Percentiles rank a stretch among this genome's conserved stretches.
Evolutionary conservation across 1,140 invertebrate species (phyloP).

Genomic region (Agrypnia vestita): DNA sequence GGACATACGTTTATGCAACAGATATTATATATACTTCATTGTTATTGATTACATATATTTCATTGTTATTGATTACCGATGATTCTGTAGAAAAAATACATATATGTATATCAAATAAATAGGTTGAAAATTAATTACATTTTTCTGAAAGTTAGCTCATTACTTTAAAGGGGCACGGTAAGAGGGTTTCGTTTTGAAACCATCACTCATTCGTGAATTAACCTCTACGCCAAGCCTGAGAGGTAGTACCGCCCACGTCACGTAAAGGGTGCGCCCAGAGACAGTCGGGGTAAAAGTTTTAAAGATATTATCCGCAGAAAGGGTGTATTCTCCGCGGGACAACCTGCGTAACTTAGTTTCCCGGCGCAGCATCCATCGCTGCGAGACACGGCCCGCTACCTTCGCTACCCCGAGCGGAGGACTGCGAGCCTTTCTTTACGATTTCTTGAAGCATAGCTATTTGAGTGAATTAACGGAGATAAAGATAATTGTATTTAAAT

Average conservation of each 20-base stretch:
- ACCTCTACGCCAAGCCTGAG: slow-evolving; percentile 9
- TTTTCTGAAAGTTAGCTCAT: too few species aligned
- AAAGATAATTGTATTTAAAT: slow-evolving; percentile 26
- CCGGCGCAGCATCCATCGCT: slow-evolving; percentile 1
- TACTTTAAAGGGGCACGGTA: background rate
- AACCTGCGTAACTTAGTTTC: slow-evolving; percentile 56
- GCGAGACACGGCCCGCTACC: background rate
- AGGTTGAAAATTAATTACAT: too few species aligned
- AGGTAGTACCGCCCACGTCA: slow-evolving; percentile 33
- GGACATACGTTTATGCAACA: too few species aligned
- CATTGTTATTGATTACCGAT: background rate
- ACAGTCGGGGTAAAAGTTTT: slow-evolving; percentile 56
- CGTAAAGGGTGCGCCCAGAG: slow-evolving; percentile 27
- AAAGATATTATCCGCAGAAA: slow-evolving; percentile 61
- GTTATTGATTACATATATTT: too few species aligned
- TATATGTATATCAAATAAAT: background rate
- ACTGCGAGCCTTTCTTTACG: slow-evolving; percentile 11
- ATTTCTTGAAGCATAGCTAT: slow-evolving; percentile 20
- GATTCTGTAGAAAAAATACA: background rate
- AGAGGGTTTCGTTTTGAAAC: slow-evolving; percentile 20
- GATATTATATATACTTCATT: too few species aligned
- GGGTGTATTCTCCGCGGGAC: slow-evolving; percentile 57
- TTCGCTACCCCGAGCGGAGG: background rate
- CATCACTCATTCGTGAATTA: slow-evolving; percentile 58
- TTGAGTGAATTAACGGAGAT: slow-evolving; percentile 21